Base-by-base conservation (phyloP, 1,140 invertebrate species). In the Trigoniulus corallinus region DNA sequence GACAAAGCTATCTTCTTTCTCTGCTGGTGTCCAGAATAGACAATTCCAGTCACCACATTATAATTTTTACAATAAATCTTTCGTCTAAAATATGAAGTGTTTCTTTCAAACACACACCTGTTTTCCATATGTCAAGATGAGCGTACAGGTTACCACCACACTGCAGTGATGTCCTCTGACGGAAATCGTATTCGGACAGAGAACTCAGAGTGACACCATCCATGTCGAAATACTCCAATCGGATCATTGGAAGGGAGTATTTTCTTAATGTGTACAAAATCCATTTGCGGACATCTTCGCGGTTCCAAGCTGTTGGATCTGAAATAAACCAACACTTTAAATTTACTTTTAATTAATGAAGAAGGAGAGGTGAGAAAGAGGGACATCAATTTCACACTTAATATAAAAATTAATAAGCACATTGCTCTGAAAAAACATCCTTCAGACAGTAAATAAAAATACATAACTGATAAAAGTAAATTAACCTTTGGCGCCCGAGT, bases 91-190 rank as follows among this genome's bases (percentile, higher is more conserved):
- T 34, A 34, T 7, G 15, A 34, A 7, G 29, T 7, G 7, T 34
- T 34, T 34, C 29, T 34, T 34, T n/a, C n/a, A n/a, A n/a, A n/a
- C n/a, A n/a, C n/a, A n/a, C n/a, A 57, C 85, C 82, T 49, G 79
- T 82, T 64, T 88, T 88, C 88, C 88, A 93, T 49, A 94, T 84
- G 64, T 93, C 88, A 58, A 95, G 64, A 60, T 92, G 84, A 29
- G 85, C 84, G 64, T 83, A 81, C 40, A 95, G 65, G 55, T 81
- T 84, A 61, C 82, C 81, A 3, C 88, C 88, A 57, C 80, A 79
- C 76, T 82, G 79, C n/a, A n/a, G n/a, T n/a, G n/a, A 44, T 80
- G 82, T 62, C 79, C 76, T 65, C 82, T 76, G 54, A 53, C 77
- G 77, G 64, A 94, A 91, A 56, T 92, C 86, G 54, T 86, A 80